Base-by-base conservation (phyloP, 2,797 vertebrate genomes). In the Eleutherodactylus coqui region DNA sequence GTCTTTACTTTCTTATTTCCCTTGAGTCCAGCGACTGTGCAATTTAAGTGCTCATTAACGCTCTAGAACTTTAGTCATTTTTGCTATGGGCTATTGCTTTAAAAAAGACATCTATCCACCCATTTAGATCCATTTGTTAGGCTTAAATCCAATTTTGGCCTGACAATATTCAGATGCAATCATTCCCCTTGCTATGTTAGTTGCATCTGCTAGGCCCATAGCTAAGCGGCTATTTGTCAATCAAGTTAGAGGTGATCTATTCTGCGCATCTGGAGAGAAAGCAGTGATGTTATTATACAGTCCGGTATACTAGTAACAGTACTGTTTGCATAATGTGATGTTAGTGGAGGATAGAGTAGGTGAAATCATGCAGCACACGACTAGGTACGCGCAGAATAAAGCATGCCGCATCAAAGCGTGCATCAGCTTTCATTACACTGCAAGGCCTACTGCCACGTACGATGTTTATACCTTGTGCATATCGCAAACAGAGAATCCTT, bases 1-100 rank as follows among this genome's bases (percentile, higher is more conserved):
- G 16, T 85, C 83, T 82, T 89, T 60, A 24, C 84, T 87, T 90
- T 86, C 43, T 89, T 91, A 90, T 91, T 92, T 92, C 82, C 51
- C 83, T 51, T 10, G 73, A 88, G 75, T 89, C 90, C 84, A 89
- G 58, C 17, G 27, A 29, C 53, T 93, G 85, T 55, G 75, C 88
- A 91, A 86, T 90, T 34, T 88, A 90, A 91, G 29, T 85, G 67
- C 8, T 27, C 10, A 73, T 90, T 87, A 90, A 29, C 72, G 82
- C 87, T 60, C 58, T 51, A 34, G 75, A 92, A 86, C 82, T 62
- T 79, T 89, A 92, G 82, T 38, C 60, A 86, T 21, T 91, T 62
- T 87, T 4, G 85, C 70, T 85, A 47, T 64, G 3, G 32, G n/a
- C 88, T 32, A 13, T 75, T 75, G 78, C 34, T 88, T 79, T 75